Conservation (phyloP, 2,113 vertebrate genomes). For the Guaruba guarouba region DNA sequence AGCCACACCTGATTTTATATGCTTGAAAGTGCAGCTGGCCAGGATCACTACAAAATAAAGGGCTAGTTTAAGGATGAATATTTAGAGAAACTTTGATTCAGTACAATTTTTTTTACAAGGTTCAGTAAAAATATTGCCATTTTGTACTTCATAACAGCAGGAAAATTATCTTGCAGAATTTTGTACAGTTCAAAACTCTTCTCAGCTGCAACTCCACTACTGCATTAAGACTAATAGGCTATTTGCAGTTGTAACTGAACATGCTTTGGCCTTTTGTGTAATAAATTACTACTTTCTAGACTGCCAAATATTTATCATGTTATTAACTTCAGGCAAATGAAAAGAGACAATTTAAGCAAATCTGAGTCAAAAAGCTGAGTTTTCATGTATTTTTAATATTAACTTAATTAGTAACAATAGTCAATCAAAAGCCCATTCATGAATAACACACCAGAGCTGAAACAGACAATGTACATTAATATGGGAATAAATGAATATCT, state of each 20-base stretch:
- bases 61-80: not conserved
- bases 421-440: not conserved
- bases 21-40: not conserved
- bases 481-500: not conserved
- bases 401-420: not conserved
- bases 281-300: not conserved
- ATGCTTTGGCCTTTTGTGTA: not conserved
- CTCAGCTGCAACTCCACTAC: not conserved
- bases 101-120: not conserved
- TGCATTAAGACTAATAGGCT: not conserved
- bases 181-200: not conserved
- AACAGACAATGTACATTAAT: not conserved
- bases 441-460: not conserved
- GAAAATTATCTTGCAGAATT: not conserved
- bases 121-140: not conserved
- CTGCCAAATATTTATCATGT: not conserved
- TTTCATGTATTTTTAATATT: not conserved
- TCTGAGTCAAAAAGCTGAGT: not conserved
- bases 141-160: not conserved
- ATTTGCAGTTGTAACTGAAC: not conserved
- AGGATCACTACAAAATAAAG: not conserved
- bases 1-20: not conserved
- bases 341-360: not conserved
- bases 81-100: not conserved
- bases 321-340: not conserved